Evolutionary conservation across 2,113 vertebrate species (phyloP).

Genomic region (Podocnemis expansa): DNA sequence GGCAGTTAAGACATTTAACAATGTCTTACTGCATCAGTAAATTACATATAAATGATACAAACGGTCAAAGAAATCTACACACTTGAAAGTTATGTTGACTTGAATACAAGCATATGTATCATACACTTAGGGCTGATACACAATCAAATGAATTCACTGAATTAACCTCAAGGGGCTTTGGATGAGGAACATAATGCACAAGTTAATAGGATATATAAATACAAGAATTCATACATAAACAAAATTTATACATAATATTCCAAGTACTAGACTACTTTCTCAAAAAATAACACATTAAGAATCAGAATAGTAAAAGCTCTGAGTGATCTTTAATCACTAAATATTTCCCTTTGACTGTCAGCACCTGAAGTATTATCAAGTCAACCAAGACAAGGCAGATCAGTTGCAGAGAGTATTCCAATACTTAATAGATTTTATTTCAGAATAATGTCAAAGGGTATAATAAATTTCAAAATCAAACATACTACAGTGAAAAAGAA

Average conservation of each 20-base stretch:
- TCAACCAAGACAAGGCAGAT: not conserved
- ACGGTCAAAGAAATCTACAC: not conserved
- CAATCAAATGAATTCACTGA: not conserved
- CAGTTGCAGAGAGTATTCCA: not conserved
- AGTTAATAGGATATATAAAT: not conserved
- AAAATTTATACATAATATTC: not conserved
- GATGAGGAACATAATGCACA: not conserved
- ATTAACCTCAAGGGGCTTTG: not conserved
- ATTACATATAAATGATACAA: not conserved
- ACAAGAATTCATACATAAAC: not conserved
- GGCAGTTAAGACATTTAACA: not conserved
- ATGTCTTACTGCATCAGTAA: not conserved
- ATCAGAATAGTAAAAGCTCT: not conserved
- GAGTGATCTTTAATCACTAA: not conserved
- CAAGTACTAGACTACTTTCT: not conserved
- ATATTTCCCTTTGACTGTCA: not conserved
- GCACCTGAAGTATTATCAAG: not conserved
- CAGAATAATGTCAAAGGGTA: not conserved
- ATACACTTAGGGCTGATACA: not conserved
- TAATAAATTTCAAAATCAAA: not conserved
- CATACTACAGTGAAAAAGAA: not conserved
- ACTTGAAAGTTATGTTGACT: not conserved
- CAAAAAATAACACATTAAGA: not conserved
- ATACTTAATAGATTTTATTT: not conserved
- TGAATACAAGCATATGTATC: not conserved